These are phyloP conservation scores for Mesaphorura yosii DNA, from an alignment of 1,140 invertebrate genomes.

Conservation along the genomic window DNA sequence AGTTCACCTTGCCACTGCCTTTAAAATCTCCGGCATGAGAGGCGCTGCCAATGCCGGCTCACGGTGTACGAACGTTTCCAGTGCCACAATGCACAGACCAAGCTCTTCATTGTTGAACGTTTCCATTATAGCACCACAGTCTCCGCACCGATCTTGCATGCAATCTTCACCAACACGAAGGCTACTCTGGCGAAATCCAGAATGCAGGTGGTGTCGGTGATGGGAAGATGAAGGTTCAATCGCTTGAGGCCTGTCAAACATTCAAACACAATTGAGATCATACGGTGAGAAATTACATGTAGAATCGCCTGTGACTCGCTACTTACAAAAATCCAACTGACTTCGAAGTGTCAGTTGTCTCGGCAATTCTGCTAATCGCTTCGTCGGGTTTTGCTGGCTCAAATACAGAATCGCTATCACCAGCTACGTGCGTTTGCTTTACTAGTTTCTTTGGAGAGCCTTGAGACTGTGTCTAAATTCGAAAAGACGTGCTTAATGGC, in stretches of 20 bases:
- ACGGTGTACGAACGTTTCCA: slow-evolving; percentile 90
- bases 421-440: slow-evolving; percentile 25
- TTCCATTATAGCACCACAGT: slow-evolving; percentile 72
- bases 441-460: slow-evolving; percentile 24
- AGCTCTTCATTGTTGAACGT: slow-evolving; percentile 95
- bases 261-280: neutral
- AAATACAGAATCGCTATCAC: slow-evolving; percentile 20
- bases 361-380: slow-evolving; percentile 5
- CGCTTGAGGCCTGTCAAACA: slow-evolving; percentile 5
- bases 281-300: too few species aligned
- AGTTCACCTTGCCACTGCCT: slow-evolving; percentile 61
- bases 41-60: slow-evolving; percentile 88
- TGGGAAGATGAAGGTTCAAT: neutral
- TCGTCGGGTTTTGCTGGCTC: slow-evolving; percentile 11
- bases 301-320: neutral
- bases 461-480: too few species aligned
- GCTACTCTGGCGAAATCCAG: slow-evolving; percentile 48
- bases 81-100: slow-evolving; percentile 80
- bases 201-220: slow-evolving; percentile 17
- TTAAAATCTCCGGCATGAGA: slow-evolving; percentile 79
- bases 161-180: slow-evolving; percentile 55
- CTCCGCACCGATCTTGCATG: slow-evolving; percentile 48
- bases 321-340: slow-evolving; percentile 27
- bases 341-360: slow-evolving; percentile 14
- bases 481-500: too few species aligned